Evolutionary conservation across 2,888 invertebrate species (phyloP).

Genomic region (Xanthostigma xanthostigma): DNA sequence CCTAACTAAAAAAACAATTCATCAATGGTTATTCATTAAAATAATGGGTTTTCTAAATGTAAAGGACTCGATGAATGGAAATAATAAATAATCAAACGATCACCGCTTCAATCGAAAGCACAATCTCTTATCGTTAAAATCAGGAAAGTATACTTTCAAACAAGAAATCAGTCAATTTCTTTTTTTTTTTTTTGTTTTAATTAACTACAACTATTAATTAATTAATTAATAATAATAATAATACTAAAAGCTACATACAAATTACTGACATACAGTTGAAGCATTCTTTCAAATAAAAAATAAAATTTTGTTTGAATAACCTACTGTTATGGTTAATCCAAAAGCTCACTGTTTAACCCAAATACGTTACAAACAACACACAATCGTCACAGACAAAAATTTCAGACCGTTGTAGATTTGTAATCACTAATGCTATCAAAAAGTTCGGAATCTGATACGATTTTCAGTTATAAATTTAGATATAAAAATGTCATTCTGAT

Average conservation of each 20-base stretch:
- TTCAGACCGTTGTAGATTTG: too few relatives aligned
- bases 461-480: too few relatives aligned
- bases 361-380: background rate
- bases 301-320: background rate
- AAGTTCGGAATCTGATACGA: too few relatives aligned
- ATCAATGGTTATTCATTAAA: too few relatives aligned
- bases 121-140: background rate
- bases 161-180: conserved; percentile 3
- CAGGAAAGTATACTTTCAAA: background rate
- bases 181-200: background rate
- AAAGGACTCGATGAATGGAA: too few relatives aligned
- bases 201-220: background rate
- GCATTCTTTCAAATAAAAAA: background rate
- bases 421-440: too few relatives aligned
- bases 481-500: too few relatives aligned
- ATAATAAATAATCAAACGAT: too few relatives aligned
- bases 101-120: too few relatives aligned
- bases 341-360: background rate
- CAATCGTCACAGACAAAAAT: background rate
- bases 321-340: background rate
- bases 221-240: background rate
- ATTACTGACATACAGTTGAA: background rate
- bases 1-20: too few relatives aligned
- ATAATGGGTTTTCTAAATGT: too few relatives aligned
- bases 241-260: background rate